Percentiles rank a stretch among this genome's conserved stretches.
Conservation (phyloP, 2,113 vertebrate genomes). For the Nothocercus julius region DNA sequence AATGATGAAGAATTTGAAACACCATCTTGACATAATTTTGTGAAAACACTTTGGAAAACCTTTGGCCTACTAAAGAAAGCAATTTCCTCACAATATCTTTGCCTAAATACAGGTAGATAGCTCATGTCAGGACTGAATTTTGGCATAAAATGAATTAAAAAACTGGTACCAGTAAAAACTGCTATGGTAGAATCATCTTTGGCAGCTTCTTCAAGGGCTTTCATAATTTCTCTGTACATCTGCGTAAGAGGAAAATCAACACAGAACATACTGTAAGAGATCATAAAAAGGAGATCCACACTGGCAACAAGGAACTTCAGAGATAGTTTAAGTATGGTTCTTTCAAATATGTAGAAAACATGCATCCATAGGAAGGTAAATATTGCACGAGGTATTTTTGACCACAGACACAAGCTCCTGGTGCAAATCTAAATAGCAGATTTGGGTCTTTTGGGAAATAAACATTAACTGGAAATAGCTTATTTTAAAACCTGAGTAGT, state of each 20-base stretch:
- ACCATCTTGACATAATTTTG: neutral
- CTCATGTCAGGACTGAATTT: neutral
- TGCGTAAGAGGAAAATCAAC: slow-evolving; percentile 55
- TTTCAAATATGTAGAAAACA: neutral
- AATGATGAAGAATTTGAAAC: neutral
- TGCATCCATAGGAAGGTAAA: neutral
- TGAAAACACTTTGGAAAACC: neutral
- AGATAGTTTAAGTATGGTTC: neutral
- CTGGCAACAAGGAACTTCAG: neutral
- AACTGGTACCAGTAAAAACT: slow-evolving; percentile 87
- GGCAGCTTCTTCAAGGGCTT: slow-evolving; percentile 85
- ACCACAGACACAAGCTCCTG: rapidly evolving
- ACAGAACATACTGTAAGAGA: neutral
- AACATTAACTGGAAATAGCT: neutral
- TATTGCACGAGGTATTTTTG: neutral
- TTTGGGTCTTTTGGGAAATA: neutral
- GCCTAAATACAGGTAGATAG: neutral
- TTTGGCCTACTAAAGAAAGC: neutral
- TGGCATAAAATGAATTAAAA: neutral
- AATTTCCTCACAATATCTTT: neutral
- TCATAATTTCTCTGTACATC: slow-evolving; percentile 92
- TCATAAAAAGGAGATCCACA: neutral
- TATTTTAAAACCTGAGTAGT: neutral
- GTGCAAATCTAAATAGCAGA: neutral
- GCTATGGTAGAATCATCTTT: slow-evolving; percentile 85